These are phyloP conservation scores for Bagarius yarrelli DNA, from an alignment of 2,113 vertebrate genomes.

Conservation along the genomic window DNA sequence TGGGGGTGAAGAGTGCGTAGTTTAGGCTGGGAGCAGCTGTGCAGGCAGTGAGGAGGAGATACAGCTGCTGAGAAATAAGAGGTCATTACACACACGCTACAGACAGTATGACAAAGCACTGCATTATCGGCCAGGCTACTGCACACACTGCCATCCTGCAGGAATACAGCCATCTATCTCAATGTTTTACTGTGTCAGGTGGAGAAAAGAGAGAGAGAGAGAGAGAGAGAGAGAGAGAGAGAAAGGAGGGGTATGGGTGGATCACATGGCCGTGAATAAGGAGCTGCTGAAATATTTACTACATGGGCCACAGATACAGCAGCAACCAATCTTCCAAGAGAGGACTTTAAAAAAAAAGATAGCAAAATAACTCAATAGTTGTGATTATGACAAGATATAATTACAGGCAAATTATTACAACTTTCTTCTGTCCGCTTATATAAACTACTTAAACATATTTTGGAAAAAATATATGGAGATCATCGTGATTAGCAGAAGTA, in stretches of 20 bases:
- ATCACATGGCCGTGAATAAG: conserved; percentile 46
- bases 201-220: not conserved
- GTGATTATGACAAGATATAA: not conserved
- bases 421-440: not conserved
- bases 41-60: conserved; percentile 15
- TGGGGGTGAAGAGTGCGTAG: conserved; percentile 29
- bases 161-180: conserved; percentile 51
- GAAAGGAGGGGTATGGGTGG: not conserved
- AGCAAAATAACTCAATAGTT: not conserved
- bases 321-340: conserved; percentile 4
- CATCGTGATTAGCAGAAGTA: not conserved
- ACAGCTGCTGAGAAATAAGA: conserved; percentile 51
- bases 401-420: not conserved
- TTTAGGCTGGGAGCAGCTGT: conserved; percentile 41
- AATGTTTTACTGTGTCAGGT: conserved; percentile 49
- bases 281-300: conserved; percentile 50
- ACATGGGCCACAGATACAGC: conserved; percentile 45
- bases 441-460: not conserved
- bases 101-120: conserved; percentile 51
- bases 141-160: conserved; percentile 45
- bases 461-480: not conserved
- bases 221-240: not conserved
- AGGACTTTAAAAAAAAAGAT: conserved; percentile 8
- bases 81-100: conserved; percentile 43
- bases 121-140: conserved; percentile 48